Percentiles rank a stretch among this genome's conserved stretches.
These are phyloP conservation scores for Eilema caniola DNA, from an alignment of 2,888 invertebrate genomes.

Conservation along the genomic window DNA sequence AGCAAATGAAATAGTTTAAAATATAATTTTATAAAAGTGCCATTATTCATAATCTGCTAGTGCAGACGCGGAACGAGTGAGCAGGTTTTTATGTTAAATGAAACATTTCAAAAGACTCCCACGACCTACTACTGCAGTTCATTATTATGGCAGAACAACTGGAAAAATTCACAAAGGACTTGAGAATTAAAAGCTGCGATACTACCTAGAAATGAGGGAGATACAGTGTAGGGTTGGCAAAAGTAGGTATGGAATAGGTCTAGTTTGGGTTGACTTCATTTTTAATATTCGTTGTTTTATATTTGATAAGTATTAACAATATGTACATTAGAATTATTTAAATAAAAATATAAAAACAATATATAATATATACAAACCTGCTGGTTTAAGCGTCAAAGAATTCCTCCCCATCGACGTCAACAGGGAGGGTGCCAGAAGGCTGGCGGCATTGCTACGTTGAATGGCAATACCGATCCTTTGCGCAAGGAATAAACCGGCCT, in stretches of 20 bases:
- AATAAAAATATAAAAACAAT: too few relatives aligned
- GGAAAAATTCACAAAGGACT: constrained; percentile 61
- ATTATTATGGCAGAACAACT: constrained; percentile 68
- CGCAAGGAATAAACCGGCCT: too few relatives aligned
- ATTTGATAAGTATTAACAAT: too few relatives aligned
- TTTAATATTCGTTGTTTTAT: background rate
- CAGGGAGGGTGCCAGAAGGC: too few relatives aligned
- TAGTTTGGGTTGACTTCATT: background rate
- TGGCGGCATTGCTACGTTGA: too few relatives aligned
- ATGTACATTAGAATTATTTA: too few relatives aligned
- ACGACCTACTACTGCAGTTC: constrained; percentile 62
- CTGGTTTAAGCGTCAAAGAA: too few relatives aligned
- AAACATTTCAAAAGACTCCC: constrained; percentile 64
- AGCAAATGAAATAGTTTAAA: constrained; percentile 33
- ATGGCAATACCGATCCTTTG: too few relatives aligned
- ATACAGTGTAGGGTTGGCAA: constrained; percentile 11
- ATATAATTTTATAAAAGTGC: constrained; percentile 43
- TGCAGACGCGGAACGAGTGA: constrained; percentile 48
- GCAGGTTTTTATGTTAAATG: constrained; percentile 55
- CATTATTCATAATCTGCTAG: constrained; percentile 58
- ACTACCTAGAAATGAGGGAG: constrained; percentile 28
- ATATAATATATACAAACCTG: too few relatives aligned
- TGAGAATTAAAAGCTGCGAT: constrained; percentile 61
- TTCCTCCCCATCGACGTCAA: too few relatives aligned
- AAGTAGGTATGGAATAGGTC: background rate